phyloP scores from a whole-genome alignment of 2,888 invertebrate species.

The Portevinia maculata region DNA sequence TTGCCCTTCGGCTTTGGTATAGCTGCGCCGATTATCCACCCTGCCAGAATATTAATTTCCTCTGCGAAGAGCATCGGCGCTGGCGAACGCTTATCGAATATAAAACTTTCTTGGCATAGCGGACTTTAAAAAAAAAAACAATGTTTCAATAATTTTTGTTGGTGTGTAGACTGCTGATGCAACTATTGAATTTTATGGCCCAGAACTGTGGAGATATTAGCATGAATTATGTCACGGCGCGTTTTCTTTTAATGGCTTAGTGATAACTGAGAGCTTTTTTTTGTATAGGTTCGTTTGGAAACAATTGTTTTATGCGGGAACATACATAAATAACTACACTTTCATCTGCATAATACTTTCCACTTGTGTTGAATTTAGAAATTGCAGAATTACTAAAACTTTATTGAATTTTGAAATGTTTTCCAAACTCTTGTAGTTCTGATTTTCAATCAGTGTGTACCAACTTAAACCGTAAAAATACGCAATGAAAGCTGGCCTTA shows the following conservation, averaged over 20 bases:
- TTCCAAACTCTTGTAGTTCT: no score
- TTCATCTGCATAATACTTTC: no score
- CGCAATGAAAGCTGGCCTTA: no score
- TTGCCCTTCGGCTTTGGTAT: constrained; percentile 46
- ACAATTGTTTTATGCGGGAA: constrained; percentile 8
- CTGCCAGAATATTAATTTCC: constrained; percentile 65
- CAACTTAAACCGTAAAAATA: no score
- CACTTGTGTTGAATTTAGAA: no score
- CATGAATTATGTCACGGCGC: constrained; percentile 8
- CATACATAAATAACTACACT: no score
- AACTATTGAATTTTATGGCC: constrained; percentile 41
- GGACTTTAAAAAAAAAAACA: constrained; percentile 35
- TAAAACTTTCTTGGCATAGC: constrained; percentile 36
- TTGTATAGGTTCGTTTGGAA: constrained; percentile 14
- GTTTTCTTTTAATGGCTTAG: constrained; percentile 20
- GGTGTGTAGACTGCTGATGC: constrained; percentile 1
- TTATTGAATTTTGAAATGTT: no score
- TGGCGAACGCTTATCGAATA: constrained; percentile 43
- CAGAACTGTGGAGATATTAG: constrained; percentile 37
- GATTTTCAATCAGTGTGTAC: no score
- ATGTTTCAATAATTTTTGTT: constrained; percentile 33
- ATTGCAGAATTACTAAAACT: no score
- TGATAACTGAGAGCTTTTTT: background rate
- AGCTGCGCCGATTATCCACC: constrained; percentile 46
- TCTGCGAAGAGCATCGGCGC: constrained; percentile 43